Evolutionary conservation across 2,888 invertebrate species (phyloP).

Genomic region (Apocheima hispidaria): DNA sequence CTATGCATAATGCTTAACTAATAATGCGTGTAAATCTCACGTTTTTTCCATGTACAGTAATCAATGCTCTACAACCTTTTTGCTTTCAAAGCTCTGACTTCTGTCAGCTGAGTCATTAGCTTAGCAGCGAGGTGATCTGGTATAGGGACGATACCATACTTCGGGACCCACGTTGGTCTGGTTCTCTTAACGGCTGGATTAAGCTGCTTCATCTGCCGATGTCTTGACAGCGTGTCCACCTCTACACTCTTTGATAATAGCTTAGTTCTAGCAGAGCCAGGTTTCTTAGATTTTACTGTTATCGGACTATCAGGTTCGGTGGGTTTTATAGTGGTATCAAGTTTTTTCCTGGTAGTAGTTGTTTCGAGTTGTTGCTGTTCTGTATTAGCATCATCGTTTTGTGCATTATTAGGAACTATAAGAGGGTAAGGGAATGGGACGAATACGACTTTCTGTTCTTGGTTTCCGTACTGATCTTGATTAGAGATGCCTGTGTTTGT

Average conservation of each 20-base stretch:
- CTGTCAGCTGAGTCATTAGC: conserved; percentile 58
- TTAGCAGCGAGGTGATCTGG: conserved; percentile 65
- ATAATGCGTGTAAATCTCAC: neutral
- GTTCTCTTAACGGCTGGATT: conserved; percentile 58
- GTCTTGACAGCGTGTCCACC: conserved; percentile 40
- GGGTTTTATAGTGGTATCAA: conserved; percentile 23
- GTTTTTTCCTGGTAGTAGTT: conserved; percentile 11
- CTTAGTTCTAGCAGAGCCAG: neutral
- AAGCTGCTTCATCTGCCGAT: conserved; percentile 45
- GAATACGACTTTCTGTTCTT: conserved; percentile 47
- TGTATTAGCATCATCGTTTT: neutral
- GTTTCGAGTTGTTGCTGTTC: conserved; percentile 9
- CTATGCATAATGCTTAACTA: no score
- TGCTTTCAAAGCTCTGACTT: conserved; percentile 48
- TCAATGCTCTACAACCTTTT: conserved; percentile 13
- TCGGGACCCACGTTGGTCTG: conserved; percentile 62
- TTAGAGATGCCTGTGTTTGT: conserved; percentile 38
- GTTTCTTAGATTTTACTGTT: neutral
- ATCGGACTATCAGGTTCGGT: neutral
- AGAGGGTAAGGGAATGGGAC: conserved; percentile 60
- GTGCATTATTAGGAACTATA: conserved; percentile 35
- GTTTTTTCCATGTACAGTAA: neutral
- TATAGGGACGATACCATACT: conserved; percentile 69
- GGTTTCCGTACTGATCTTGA: neutral
- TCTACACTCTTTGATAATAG: conserved; percentile 24